Conservation (phyloP, 2,113 vertebrate genomes). For the Gymnorhina tibicen region DNA sequence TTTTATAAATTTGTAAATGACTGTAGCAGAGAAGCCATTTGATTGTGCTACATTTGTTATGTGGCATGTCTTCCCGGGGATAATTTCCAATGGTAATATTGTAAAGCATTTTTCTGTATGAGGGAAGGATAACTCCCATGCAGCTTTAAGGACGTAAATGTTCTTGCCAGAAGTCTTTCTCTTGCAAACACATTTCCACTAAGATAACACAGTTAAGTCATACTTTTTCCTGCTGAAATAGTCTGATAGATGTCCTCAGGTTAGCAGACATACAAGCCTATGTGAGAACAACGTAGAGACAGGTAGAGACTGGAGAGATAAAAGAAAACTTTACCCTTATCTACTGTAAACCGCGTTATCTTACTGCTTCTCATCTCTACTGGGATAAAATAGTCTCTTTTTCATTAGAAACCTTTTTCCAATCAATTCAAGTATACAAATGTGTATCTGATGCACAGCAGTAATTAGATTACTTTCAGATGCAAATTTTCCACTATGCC, state of each 20-base stretch:
- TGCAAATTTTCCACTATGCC: conserved; percentile 24
- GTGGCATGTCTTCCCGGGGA: background rate
- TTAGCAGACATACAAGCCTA: background rate
- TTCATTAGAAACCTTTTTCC: conserved; percentile 7
- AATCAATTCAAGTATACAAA: background rate
- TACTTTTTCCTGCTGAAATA: background rate
- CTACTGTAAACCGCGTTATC: background rate
- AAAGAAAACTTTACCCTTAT: background rate
- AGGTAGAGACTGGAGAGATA: background rate
- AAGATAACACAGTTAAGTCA: background rate
- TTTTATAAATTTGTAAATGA: conserved; percentile 7
- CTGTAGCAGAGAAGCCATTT: background rate
- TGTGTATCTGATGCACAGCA: background rate
- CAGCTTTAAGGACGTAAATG: background rate
- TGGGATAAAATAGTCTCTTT: background rate
- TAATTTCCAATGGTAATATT: background rate
- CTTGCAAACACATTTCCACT: background rate
- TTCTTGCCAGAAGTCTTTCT: background rate
- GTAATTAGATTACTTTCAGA: background rate
- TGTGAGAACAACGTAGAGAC: background rate
- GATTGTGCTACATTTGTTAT: background rate
- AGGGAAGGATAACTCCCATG: background rate
- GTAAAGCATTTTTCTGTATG: background rate
- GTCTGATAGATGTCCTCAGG: background rate
- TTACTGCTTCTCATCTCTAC: background rate